Evolutionary conservation across 2,113 vertebrate species (phyloP).

Genomic region (Chrysemys picta): DNA sequence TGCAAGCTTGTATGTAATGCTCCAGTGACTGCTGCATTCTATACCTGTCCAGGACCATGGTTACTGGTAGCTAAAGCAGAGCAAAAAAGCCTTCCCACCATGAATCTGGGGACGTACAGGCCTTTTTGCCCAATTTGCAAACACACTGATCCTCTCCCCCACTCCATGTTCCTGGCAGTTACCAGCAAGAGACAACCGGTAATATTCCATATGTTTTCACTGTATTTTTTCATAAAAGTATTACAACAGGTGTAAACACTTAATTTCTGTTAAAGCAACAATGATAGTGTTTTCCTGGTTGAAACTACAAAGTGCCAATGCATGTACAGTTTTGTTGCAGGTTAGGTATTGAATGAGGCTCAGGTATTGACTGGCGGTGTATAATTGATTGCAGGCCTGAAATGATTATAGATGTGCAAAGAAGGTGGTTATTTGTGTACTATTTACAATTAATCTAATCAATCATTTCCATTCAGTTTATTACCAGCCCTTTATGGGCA

Average conservation of each 20-base stretch:
- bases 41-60: background rate
- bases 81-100: background rate
- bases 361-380: slow-evolving; percentile 2
- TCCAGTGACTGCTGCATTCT: background rate
- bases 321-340: accelerated
- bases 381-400: background rate
- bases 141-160: background rate
- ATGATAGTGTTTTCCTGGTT: background rate
- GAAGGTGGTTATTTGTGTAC: background rate
- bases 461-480: slow-evolving; percentile 8
- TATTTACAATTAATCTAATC: slow-evolving; percentile 37
- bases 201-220: background rate
- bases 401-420: slow-evolving; percentile 23
- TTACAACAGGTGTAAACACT: background rate
- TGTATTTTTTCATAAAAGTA: background rate
- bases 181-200: background rate
- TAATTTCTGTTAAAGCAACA: background rate
- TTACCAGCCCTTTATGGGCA: background rate
- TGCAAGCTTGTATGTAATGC: background rate
- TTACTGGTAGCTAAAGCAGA: background rate
- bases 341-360: slow-evolving; percentile 21
- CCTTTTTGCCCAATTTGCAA: background rate
- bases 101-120: background rate
- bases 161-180: background rate
- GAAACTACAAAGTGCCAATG: background rate